Evolutionary conservation across 2,113 vertebrate genomes (phyloP).

Genomic region (Toxotes jaculatrix): DNA sequence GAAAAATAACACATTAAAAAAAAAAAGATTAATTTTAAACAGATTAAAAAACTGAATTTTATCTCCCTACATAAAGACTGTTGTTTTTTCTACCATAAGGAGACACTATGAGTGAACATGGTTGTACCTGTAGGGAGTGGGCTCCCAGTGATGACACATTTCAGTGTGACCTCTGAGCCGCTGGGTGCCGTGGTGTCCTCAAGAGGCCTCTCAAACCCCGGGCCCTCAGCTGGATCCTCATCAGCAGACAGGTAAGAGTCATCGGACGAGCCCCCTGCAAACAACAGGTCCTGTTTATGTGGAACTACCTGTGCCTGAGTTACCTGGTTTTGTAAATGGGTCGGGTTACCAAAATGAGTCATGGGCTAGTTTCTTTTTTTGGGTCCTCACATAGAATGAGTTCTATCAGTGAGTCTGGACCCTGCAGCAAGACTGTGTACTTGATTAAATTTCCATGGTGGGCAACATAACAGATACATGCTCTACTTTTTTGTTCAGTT

Average conservation of each 20-base stretch:
- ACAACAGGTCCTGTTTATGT: background rate
- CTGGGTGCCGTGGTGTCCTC: slow-evolving; percentile 77
- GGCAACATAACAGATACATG: background rate
- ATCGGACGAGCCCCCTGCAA: slow-evolving; percentile 86
- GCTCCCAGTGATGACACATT: slow-evolving; percentile 88
- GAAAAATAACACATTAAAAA: background rate
- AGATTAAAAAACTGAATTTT: background rate
- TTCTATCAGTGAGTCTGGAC: slow-evolving; percentile 18
- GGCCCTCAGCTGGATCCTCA: slow-evolving; percentile 88
- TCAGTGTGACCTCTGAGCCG: slow-evolving; percentile 85
- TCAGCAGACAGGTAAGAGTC: slow-evolving; percentile 91
- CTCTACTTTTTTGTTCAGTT: background rate
- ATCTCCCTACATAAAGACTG: background rate
- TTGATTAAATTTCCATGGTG: background rate
- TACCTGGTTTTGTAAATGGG: slow-evolving; percentile 24
- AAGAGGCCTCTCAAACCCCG: slow-evolving; percentile 88
- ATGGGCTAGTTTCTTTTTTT: slow-evolving; percentile 30
- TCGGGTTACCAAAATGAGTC: slow-evolving; percentile 17
- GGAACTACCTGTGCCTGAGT: background rate
- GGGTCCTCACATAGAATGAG: slow-evolving; percentile 2
- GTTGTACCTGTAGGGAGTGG: slow-evolving; percentile 88
- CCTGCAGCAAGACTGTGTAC: background rate
- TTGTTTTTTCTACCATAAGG: background rate
- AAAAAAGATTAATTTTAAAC: background rate
- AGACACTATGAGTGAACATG: background rate